phyloP scores from a whole-genome alignment of 2,113 vertebrate species.

The Barbus barbus region DNA sequence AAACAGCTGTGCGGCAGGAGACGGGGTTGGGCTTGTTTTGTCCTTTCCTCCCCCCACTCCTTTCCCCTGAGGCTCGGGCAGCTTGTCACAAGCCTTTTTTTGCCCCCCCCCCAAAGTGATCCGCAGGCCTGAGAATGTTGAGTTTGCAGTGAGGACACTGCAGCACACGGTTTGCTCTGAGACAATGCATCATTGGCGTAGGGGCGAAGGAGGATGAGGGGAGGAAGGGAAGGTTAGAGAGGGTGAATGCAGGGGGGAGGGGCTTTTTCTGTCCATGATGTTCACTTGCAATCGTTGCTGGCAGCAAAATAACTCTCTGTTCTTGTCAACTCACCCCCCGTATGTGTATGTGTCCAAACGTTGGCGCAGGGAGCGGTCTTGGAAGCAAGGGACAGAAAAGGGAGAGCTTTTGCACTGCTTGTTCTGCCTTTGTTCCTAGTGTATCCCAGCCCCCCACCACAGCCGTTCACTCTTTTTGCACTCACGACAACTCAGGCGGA shows the following conservation, averaged over 20 bases:
- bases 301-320: constrained; percentile 39
- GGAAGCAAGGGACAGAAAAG: constrained; percentile 20
- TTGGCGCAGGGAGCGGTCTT: constrained; percentile 24
- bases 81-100: constrained; percentile 21
- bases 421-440: constrained; percentile 48
- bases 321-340: constrained; percentile 14
- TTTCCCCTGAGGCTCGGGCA: constrained; percentile 18
- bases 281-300: constrained; percentile 20
- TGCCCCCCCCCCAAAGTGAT: not conserved
- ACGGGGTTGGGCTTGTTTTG: constrained; percentile 30
- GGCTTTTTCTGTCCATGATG: constrained; percentile 24
- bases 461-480: constrained; percentile 44
- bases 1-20: constrained; percentile 53
- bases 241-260: not conserved
- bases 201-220: constrained; percentile 29
- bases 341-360: not conserved
- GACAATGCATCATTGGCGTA: constrained; percentile 42
- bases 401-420: constrained; percentile 41
- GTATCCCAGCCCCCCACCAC: constrained; percentile 56
- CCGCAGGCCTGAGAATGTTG: constrained; percentile 21
- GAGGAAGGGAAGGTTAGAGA: constrained; percentile 12
- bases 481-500: constrained; percentile 58
- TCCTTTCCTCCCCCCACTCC: constrained; percentile 20
- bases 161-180: constrained; percentile 31
- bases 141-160: constrained; percentile 53